Percentiles rank a stretch among this genome's conserved stretches.
Conservation (phyloP, 2,113 vertebrate species). For the Oenanthe oenanthe region DNA sequence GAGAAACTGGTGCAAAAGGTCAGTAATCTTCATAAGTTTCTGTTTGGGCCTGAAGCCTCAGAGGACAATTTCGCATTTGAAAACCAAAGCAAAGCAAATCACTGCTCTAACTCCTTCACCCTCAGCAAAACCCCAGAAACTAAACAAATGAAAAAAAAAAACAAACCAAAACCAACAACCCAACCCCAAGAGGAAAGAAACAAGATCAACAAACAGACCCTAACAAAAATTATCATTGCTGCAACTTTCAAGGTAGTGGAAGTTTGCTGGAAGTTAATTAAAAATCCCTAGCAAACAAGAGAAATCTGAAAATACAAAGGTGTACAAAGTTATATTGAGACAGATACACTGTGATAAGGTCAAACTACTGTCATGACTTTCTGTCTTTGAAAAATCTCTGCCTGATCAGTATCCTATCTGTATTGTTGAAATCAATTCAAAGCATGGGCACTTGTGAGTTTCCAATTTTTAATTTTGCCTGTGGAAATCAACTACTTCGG, state of each 20-base stretch:
- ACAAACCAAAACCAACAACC: no score
- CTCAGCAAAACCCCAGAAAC: not conserved
- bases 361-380: not conserved
- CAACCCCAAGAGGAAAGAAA: not conserved
- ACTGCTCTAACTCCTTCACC: rapidly evolving
- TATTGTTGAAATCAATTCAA: not conserved
- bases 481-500: constrained; percentile 5
- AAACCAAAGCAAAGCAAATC: not conserved
- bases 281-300: not conserved
- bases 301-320: not conserved
- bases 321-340: not conserved
- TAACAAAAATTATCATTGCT: not conserved
- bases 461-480: not conserved
- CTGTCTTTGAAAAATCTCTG: not conserved
- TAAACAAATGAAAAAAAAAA: not conserved
- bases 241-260: not conserved
- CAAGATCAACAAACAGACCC: not conserved
- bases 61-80: not conserved
- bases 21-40: constrained; percentile 26
- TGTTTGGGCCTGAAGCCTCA: constrained; percentile 28
- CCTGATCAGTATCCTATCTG: not conserved
- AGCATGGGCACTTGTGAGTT: not conserved
- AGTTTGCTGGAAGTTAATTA: not conserved
- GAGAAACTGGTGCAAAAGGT: constrained; percentile 28
- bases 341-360: not conserved